Evolutionary conservation across 2,888 invertebrate species (phyloP), one percentile per base, ranked within the genome.

Genomic region (Agrochola macilenta): DNA sequence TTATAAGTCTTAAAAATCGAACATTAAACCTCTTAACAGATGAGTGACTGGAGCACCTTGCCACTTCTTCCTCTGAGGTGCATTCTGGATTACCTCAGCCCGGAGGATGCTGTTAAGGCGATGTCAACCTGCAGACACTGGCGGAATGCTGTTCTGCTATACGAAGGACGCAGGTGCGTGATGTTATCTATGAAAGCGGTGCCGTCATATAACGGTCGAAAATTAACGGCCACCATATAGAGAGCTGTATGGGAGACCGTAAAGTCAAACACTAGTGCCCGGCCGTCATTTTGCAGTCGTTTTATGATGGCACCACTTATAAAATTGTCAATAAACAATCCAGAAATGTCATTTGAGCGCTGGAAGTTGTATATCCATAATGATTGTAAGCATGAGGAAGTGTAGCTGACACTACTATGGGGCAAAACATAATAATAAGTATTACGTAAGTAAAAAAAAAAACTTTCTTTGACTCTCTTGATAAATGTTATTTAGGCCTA

Each of bases 111-210:
- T 0, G 83, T 97, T 78, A 91, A 95, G 39, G 96, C 96, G 49
- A 93, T 93, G 85, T 93, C 96, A 20, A 94, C 94, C 20, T 97
- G 97, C 92, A 95, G 93, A 76, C 97, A 97, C 85, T 97, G 97
- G 97, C 95, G 97, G 82, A 94, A 92, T 70, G 96, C 96, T 20
- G 89, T 97, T 69, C 92, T 93, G 46, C 88, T 96, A 65, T 96
- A 94, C 80, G 95, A 95, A 83, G 96, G 94, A 74, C 91, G 82
- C 78, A 95, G 92, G 96, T 96, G 76, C 91, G 93, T 91, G 17
- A 30, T 9, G 54, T 54, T 63, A 46, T 7, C 4, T 57, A 12
- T 23, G 11, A 39, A 26, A 35, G 9, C n/a, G 1, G n/a, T 17
- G 5, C 2, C n/a, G 5, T 30, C 5, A n/a, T 54, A 35, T 39